Evolutionary conservation across 1,140 invertebrate species (phyloP), one percentile per base, ranked within the genome.

Genomic region (Drosophila cardini): DNA sequence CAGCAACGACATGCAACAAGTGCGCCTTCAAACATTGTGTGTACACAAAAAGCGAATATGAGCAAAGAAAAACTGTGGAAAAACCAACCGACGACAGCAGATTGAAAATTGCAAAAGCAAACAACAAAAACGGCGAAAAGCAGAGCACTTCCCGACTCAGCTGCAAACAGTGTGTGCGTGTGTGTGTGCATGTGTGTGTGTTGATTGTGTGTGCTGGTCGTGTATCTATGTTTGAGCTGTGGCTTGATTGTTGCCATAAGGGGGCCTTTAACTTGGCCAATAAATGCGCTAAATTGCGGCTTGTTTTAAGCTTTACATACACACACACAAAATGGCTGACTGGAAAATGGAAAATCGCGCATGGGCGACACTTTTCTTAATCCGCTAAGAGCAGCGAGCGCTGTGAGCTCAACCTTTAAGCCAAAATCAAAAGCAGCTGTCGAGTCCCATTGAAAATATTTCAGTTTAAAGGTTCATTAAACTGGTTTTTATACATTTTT

Each of bases 401-500:
- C 21, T 26, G 4, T 34, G 43, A 36, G 45, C 55, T 48, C 55
- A 56, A 57, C 42, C 64, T 53, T 63, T 43, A 43, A 57, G 73
- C 45, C 62, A 63, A 42, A 55, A 55, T 56, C 42, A 50, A 40
- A 40, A 76, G 57, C 65, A 36, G 40, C 58, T 64, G 60, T 71
- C 40, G 63, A 75, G 58, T 70, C 68, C 72, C 72, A 76, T 71
- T 73, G 78, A 71, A 89, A 85, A 87, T 86, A 82, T 81, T 46
- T 81, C 52, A 83, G 79, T 72, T 87, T 83, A 89, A 86, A 91
- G 74, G 90, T 91, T 91, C 90, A 91, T 91, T 91, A 91, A 91
- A 91, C 90, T 91, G 90, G 90, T 91, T 91, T 90, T 68, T 72
- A 72, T 53, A 61, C 11, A 40, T 63, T 16, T 52, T n/a, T 61